Evolutionary conservation across 1,140 invertebrate genomes (phyloP).

Genomic region (Drosophila teissieri): DNA sequence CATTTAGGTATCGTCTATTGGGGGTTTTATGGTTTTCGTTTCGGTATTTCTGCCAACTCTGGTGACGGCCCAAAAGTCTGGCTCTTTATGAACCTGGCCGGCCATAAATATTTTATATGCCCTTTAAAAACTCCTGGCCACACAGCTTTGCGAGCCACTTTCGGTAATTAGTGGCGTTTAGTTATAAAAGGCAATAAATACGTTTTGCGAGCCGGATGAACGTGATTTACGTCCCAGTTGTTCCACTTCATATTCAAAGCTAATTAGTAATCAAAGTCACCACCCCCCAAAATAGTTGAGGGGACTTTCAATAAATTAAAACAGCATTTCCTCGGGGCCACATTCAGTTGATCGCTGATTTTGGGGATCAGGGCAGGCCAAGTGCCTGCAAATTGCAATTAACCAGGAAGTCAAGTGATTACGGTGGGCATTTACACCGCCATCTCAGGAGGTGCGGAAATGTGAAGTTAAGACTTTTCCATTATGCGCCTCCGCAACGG

Average conservation of each 20-base stretch:
- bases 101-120: constrained; percentile 79
- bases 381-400: constrained; percentile 39
- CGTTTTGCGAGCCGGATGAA: constrained; percentile 31
- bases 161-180: constrained; percentile 74
- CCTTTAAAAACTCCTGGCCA: constrained; percentile 64
- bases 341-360: constrained; percentile 33
- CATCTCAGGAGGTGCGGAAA: constrained; percentile 13
- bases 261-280: constrained; percentile 71
- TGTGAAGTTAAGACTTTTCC: constrained; percentile 24
- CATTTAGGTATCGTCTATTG: constrained; percentile 49
- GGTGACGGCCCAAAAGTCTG: constrained; percentile 19
- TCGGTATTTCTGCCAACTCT: constrained; percentile 42
- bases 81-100: constrained; percentile 63
- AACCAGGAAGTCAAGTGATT: constrained; percentile 25
- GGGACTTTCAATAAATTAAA: constrained; percentile 19
- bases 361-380: constrained; percentile 41
- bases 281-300: constrained; percentile 22
- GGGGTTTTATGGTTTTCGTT: constrained; percentile 50
- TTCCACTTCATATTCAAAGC: constrained; percentile 50
- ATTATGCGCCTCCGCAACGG: constrained; percentile 37
- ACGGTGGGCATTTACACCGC: constrained; percentile 46
- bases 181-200: constrained; percentile 77
- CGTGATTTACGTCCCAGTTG: constrained; percentile 57
- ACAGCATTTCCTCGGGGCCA: constrained; percentile 9
- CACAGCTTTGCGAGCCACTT: constrained; percentile 62